A percentile compares a stretch with the other conserved stretches of the same genome.
phyloP scores from a whole-genome alignment of 2,888 invertebrate genomes.

The Amphipoea oculea region DNA sequence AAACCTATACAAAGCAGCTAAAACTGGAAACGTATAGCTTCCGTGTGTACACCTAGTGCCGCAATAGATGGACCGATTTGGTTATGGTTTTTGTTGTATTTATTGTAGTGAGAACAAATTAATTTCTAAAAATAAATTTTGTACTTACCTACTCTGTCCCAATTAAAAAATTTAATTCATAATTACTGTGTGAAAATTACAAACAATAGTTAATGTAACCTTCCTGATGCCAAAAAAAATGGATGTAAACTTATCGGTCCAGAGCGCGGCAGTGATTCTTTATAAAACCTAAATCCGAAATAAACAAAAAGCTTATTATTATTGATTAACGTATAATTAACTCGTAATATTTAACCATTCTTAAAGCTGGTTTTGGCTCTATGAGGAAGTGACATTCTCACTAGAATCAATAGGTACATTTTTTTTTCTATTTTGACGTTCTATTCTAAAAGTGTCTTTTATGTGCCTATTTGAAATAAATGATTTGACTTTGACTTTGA shows the following conservation, averaged over 20 bases:
- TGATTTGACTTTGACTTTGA: too few species aligned
- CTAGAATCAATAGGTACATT: too few species aligned
- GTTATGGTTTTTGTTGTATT: neutral
- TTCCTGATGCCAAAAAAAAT: slow-evolving; percentile 1
- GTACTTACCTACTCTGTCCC: neutral
- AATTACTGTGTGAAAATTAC: slow-evolving; percentile 22
- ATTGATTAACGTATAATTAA: neutral
- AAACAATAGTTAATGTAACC: slow-evolving; percentile 10
- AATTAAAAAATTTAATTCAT: neutral
- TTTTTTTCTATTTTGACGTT: too few species aligned
- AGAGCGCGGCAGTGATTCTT: neutral
- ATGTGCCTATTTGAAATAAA: too few species aligned
- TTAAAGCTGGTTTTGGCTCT: neutral
- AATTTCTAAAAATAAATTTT: neutral
- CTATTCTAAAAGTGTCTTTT: too few species aligned
- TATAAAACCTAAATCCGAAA: neutral
- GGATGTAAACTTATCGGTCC: neutral
- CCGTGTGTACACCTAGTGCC: too few species aligned
- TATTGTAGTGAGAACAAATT: neutral
- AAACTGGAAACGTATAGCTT: too few species aligned
- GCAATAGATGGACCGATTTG: neutral
- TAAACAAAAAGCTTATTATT: neutral
- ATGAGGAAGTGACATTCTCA: neutral
- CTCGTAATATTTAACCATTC: neutral
- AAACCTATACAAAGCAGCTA: too few species aligned